Evolutionary conservation across 2,797 vertebrate genomes (phyloP).

Genomic region (Sphaeramia orbicularis): DNA sequence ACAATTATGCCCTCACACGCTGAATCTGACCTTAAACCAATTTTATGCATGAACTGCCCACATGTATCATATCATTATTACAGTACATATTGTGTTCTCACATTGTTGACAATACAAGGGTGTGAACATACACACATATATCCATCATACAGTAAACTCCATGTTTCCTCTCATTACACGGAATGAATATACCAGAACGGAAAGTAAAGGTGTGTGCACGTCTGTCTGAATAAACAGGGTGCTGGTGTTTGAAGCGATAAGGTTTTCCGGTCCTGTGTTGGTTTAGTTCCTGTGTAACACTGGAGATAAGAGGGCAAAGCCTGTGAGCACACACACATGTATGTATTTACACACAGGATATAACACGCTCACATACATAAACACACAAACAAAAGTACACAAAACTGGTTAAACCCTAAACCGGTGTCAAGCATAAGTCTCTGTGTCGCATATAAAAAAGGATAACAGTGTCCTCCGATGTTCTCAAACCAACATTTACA

Average conservation of each 20-base stretch:
- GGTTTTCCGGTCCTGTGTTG: slow-evolving; percentile 73
- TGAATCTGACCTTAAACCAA: slow-evolving; percentile 50
- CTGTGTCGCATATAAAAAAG: slow-evolving; percentile 27
- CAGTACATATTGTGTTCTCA: slow-evolving; percentile 15
- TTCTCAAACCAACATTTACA: slow-evolving; percentile 45
- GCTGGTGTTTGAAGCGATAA: slow-evolving; percentile 73
- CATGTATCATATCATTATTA: slow-evolving; percentile 21
- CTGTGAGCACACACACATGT: slow-evolving; percentile 44
- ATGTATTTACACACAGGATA: slow-evolving; percentile 46
- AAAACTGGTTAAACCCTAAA: slow-evolving; percentile 26
- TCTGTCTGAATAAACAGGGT: slow-evolving; percentile 66
- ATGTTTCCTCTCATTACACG: slow-evolving; percentile 51
- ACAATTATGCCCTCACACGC: slow-evolving; percentile 41
- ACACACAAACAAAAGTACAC: slow-evolving; percentile 42
- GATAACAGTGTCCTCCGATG: slow-evolving; percentile 22
- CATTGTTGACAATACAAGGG: slow-evolving; percentile 21
- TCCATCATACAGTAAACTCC: slow-evolving; percentile 18
- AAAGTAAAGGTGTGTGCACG: slow-evolving; percentile 56
- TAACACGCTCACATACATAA: slow-evolving; percentile 19
- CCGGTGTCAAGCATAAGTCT: slow-evolving; percentile 14
- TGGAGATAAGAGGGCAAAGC: slow-evolving; percentile 67
- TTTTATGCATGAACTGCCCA: slow-evolving; percentile 37
- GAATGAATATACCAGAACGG: slow-evolving; percentile 51
- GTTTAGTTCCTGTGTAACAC: slow-evolving; percentile 76
- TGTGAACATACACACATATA: slow-evolving; percentile 2